Base-by-base conservation (phyloP, 2,113 vertebrate genomes). In the Neogobius melanostomus region DNA sequence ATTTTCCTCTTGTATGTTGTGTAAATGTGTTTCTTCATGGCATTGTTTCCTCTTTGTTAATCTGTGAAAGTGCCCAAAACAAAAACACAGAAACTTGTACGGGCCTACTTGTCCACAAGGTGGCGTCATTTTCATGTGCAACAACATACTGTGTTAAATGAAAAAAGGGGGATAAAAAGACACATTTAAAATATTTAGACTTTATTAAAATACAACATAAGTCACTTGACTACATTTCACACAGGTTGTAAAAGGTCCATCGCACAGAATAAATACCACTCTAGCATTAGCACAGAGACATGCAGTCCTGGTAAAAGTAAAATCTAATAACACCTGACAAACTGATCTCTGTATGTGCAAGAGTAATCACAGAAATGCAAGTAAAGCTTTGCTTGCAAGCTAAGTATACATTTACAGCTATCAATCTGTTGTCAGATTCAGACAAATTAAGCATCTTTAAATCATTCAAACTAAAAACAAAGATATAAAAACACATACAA, bases 181-280 rank as follows among this genome's bases (percentile, higher is more conserved):
- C 11, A 42, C 60, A 42, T 21, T 80, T 2, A 71, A 77, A 89
- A 90, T 82, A 88, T 88, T 87, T 51, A 74, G 77, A 71, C 74
- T 72, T 68, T 72, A 79, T 77, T 85, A 74, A 66, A 89, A 89
- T 90, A 82, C 81, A 82, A 76, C 81, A 87, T 75, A 88, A 86
- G 65, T 84, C 75, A 89, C 77, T 77, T 62, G 69, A 81, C 75
- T 80, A 86, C 66, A 87, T 71, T 80, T 76, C 79, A 82, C 75
- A 89, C 68, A 83, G 78, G 66, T 73, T 66, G 69, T 71, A 74
- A 71, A 81, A 80, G 60, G 74, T 88, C 78, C 69, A 84, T 71
- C 64, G 85, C 77, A 85, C 75, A 83, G 43, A 84, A 90, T 91
- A 87, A 89, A 90, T 87, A 85, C 11, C 82, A 75, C 70, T 72